Evolutionary conservation across 2,797 vertebrate genomes (phyloP).

Genomic region (Peromyscus attwateri): DNA sequence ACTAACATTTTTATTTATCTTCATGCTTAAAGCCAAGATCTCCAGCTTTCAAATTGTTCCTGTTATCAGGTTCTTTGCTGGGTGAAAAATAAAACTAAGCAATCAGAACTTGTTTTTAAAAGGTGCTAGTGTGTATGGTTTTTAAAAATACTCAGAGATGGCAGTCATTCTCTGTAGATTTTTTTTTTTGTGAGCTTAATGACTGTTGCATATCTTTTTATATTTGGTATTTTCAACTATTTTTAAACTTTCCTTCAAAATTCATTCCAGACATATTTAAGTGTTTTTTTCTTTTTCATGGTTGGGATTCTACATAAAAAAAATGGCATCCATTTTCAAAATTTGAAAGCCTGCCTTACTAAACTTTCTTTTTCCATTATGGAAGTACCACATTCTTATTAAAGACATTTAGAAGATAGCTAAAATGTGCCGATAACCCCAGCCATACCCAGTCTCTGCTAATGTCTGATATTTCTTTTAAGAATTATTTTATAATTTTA

Average conservation of each 20-base stretch:
- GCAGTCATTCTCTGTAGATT: neutral
- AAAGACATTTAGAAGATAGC: slow-evolving; percentile 39
- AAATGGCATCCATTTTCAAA: slow-evolving; percentile 15
- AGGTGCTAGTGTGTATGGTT: neutral
- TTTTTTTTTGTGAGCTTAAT: slow-evolving; percentile 24
- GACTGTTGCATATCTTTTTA: neutral
- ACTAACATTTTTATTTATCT: neutral
- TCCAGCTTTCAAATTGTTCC: neutral
- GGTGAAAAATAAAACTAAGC: slow-evolving; percentile 3
- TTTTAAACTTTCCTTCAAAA: slow-evolving; percentile 49
- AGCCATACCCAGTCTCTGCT: neutral
- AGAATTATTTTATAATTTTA: slow-evolving; percentile 8
- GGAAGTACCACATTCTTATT: neutral
- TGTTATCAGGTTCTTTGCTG: neutral
- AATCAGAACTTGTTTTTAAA: slow-evolving; percentile 35
- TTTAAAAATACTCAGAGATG: neutral
- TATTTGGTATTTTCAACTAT: neutral
- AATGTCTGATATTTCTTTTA: neutral
- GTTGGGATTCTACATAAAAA: neutral
- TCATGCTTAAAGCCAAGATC: neutral
- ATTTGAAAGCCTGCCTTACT: neutral
- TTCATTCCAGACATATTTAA: slow-evolving; percentile 27
- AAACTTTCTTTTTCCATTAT: neutral
- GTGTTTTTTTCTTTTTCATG: neutral
- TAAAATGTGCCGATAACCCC: neutral